Evolutionary conservation across 2,888 invertebrate genomes (phyloP).

Genomic region (Agriopis leucophaearia): DNA sequence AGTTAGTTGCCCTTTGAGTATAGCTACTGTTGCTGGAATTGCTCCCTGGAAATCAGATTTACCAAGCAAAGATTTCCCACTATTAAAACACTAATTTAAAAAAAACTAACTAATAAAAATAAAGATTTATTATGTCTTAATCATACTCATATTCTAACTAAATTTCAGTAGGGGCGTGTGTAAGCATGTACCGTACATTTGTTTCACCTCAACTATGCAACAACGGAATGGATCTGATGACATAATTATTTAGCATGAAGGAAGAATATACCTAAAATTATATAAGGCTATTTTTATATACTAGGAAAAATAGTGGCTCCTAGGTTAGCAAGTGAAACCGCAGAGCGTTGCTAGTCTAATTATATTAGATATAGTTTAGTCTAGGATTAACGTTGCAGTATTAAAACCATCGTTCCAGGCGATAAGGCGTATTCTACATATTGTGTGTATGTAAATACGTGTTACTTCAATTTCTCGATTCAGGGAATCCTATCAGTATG

Average conservation of each 20-base stretch:
- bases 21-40: conserved; percentile 96
- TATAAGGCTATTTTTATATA: background rate
- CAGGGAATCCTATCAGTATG: conserved; percentile 25
- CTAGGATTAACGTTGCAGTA: background rate
- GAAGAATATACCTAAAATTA: background rate
- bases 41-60: conserved; percentile 87
- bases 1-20: conserved; percentile 93
- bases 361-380: background rate
- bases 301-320: background rate
- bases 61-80: background rate
- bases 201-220: no score
- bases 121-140: no score
- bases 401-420: background rate
- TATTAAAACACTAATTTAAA: no score
- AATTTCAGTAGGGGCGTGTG: no score
- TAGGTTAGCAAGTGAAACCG: no score
- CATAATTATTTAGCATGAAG: no score
- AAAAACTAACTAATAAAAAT: no score
- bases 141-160: no score
- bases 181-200: no score
- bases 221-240: no score
- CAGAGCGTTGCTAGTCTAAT: background rate
- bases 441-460: conserved; percentile 7
- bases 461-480: conserved; percentile 11
- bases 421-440: background rate